These are phyloP conservation scores for Aselliscus stoliczkanus DNA, from an alignment of 2,797 vertebrate genomes.

Conservation along the genomic window DNA sequence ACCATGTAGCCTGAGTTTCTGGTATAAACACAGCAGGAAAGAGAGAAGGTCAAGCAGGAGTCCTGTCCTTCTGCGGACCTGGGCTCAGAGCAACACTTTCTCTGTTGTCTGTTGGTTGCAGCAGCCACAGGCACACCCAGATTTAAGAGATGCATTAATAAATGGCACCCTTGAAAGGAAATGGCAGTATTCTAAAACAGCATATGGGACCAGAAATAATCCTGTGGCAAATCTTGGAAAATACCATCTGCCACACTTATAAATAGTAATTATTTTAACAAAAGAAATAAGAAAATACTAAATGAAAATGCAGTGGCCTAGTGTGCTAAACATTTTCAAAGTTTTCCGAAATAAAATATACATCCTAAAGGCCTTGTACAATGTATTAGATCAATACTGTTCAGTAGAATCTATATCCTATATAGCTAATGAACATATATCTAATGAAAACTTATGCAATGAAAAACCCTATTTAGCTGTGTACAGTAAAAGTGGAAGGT, in stretches of 20 bases:
- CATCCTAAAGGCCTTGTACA: not conserved
- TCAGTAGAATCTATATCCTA: not conserved
- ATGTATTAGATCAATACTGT: not conserved
- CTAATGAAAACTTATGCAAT: not conserved
- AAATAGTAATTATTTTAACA: not conserved
- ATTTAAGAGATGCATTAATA: not conserved
- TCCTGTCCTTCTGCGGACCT: not conserved
- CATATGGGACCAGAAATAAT: not conserved
- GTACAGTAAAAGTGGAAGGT: not conserved
- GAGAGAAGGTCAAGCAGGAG: too few relatives aligned
- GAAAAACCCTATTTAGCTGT: not conserved
- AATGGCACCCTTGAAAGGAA: not conserved
- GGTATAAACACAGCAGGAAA: not conserved
- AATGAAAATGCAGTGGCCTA: not conserved
- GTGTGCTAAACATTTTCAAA: not conserved
- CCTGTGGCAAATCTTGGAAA: not conserved
- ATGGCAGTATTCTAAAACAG: not conserved
- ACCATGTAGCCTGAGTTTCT: not conserved
- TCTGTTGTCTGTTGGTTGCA: not conserved
- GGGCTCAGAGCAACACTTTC: not conserved
- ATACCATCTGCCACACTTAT: not conserved
- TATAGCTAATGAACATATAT: not conserved
- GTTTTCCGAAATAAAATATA: not conserved
- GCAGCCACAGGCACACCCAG: not conserved
- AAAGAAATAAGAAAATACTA: not conserved